A percentile compares a stretch with the other conserved stretches of the same genome.
phyloP scores from a whole-genome alignment of 2,797 vertebrate genomes.

The Acanthis flammea region DNA sequence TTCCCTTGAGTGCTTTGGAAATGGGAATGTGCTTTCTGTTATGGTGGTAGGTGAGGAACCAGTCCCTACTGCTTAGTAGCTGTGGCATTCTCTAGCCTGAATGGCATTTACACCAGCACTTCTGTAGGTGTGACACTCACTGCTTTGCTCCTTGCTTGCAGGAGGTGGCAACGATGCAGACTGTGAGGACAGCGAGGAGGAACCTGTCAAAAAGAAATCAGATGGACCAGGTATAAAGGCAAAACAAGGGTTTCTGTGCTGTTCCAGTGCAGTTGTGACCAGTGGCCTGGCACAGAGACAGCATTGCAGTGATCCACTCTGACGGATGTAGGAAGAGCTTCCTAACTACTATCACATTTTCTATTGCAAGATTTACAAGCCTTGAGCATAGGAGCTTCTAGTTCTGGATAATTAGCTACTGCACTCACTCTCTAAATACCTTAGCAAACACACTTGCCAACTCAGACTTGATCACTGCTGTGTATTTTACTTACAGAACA shows the following conservation, averaged over 20 bases:
- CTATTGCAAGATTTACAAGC: not conserved
- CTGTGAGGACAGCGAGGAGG: slow-evolving; percentile 84
- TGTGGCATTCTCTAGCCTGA: not conserved
- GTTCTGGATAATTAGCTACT: not conserved
- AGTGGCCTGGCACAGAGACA: not conserved
- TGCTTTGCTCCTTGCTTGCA: not conserved
- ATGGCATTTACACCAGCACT: not conserved
- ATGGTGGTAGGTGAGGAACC: not conserved
- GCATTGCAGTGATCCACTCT: not conserved
- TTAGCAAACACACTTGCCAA: not conserved
- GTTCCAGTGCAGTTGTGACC: not conserved
- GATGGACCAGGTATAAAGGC: slow-evolving; percentile 84
- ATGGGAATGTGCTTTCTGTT: not conserved
- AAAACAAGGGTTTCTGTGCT: not conserved
- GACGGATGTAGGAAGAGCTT: not conserved
- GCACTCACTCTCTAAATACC: not conserved
- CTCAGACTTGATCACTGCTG: not conserved
- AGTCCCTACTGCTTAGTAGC: not conserved
- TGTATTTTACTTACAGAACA: not conserved
- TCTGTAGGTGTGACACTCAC: not conserved
- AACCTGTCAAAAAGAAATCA: slow-evolving; percentile 83
- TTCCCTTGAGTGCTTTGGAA: not conserved
- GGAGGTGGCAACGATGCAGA: slow-evolving; percentile 84
- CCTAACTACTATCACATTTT: not conserved
- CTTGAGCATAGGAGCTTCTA: not conserved